A percentile compares a stretch with the other conserved stretches of the same genome.
These are phyloP conservation scores for Drosophila aldrichi DNA, from an alignment of 2,888 invertebrate genomes.

Conservation along the genomic window DNA sequence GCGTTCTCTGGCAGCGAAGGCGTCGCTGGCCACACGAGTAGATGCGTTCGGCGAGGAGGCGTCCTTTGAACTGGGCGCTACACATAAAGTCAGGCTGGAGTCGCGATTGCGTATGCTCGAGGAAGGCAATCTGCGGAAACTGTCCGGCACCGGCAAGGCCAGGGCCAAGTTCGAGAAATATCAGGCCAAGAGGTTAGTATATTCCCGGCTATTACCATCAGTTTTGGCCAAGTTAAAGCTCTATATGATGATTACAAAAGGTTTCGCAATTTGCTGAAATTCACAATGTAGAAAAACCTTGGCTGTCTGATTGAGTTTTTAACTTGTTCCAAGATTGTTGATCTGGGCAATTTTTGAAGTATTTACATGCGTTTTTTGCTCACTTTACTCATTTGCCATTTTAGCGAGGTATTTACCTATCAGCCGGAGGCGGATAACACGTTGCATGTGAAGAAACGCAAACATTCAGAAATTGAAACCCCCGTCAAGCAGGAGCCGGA, in stretches of 20 bases:
- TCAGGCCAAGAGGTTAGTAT: slow-evolving; percentile 87
- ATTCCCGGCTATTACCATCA: neutral
- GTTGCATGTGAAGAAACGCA: slow-evolving; percentile 86
- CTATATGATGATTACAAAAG: slow-evolving; percentile 85
- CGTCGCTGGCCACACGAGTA: slow-evolving; percentile 94
- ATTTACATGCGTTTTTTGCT: neutral
- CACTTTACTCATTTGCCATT: slow-evolving; percentile 21
- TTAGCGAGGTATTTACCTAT: slow-evolving; percentile 92
- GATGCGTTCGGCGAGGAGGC: slow-evolving; percentile 98
- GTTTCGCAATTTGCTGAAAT: slow-evolving; percentile 84
- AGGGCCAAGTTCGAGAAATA: slow-evolving; percentile 97
- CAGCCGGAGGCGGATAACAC: slow-evolving; percentile 93
- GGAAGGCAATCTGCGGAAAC: slow-evolving; percentile 92
- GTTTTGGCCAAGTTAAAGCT: slow-evolving; percentile 30
- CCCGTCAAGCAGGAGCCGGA: slow-evolving; percentile 58
- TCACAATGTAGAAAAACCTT: slow-evolving; percentile 80
- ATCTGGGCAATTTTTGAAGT: neutral
- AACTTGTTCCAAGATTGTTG: slow-evolving; percentile 8
- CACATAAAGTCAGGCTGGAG: slow-evolving; percentile 96
- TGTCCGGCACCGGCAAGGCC: slow-evolving; percentile 95
- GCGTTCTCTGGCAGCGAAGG: slow-evolving; percentile 98
- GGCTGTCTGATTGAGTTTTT: slow-evolving; percentile 80
- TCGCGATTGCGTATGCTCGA: slow-evolving; percentile 91
- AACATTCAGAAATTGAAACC: slow-evolving; percentile 86
- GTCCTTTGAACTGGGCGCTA: slow-evolving; percentile 93